Evolutionary conservation across 2,797 vertebrate species (phyloP), one percentile per base, ranked within the genome.

Genomic region (Pangasius sanitwongsei): DNA sequence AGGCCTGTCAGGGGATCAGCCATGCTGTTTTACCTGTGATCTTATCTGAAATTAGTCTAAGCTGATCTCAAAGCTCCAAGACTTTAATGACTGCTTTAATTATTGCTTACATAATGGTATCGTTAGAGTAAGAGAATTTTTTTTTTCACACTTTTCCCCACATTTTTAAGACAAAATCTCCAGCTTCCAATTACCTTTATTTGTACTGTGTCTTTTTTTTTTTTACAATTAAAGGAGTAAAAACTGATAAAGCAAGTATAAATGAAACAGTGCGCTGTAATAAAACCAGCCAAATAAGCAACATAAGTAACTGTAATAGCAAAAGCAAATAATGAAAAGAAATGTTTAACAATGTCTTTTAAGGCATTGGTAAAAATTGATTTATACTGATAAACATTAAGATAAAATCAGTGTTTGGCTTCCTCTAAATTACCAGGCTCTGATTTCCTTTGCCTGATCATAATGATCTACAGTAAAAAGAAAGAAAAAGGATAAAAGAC

Each of bases 31-130:
- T 89, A 88, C 84, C 80, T 85, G 63, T 67, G 87, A 87, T 87
- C 89, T 91, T 84, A 88, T 77, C 72, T 50, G 50, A 89, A 90
- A 90, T 90, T 53, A 88, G 74, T 91, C 23, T n/a, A 75, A 75
- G 57, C 63, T 63, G 55, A n/a, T 63, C 77, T 63, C 12, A 37
- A 59, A 48, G 63, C 83, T 55, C 37, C 16, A 48, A 67, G 37
- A 50, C 44, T 50, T 67, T 69, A 84, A 50, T 31, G 31, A 50
- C n/a, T 23, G 63, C 44, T 67, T 85, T 85, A 53, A 67, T 53
- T 84, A 31, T 65, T 11, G 28, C 7, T 9, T 84, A n/a, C 28
- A n/a, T 84, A 6, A n/a, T 63, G 82, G 13, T 18, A 7, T 61
- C 31, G 41, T 59, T 25, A 2, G 31, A 25, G 55, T 12, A 81